Evolutionary conservation across 2,797 vertebrate species (phyloP), one percentile per base, ranked within the genome.

Genomic region (Karalla daura): DNA sequence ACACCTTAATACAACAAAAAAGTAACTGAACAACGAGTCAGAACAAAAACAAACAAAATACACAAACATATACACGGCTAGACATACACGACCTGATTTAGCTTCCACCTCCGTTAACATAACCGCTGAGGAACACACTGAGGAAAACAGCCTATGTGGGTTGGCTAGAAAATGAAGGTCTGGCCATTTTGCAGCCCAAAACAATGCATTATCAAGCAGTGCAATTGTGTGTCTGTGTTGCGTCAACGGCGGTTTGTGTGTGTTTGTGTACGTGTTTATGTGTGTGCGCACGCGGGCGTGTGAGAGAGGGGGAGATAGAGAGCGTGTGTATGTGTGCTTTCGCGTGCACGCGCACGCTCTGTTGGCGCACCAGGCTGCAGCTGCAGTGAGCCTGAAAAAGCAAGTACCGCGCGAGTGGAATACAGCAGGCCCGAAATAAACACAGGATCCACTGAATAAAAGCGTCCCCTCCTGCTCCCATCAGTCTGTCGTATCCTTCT

Each of bases 391-490:
- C 41, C 70, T 64, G 71, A 67, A 80, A 58, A 78, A 82, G 45
- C 71, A 71, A 80, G 80, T 61, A 69, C 74, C 83, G 79, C 80
- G 76, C 82, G 66, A 74, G 14, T 67, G 83, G 81, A 80, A 84
- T 77, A 76, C 74, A 80, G 69, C 85, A 92, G 92, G 93, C 91
- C 92, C 88, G 63, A 86, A 76, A 89, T 83, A 89, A 91, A 89
- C 87, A 86, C 65, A 59, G 77, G 71, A 73, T 84, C 72, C 58
- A 49, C 60, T 53, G 78, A 59, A 68, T 71, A 24, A 74, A 61
- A 8, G 24, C 24, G 51, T 39, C 45, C 52, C 37, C 56, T 50
- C 56, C 63, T 41, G 49, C 75, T 71, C 60, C 5, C 58, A 7
- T 27, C 14, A 15, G 28, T 66, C 74, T 65, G 64, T 75, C 79